phyloP scores from a whole-genome alignment of 1,140 invertebrate genomes.

The Glomeris maerens region DNA sequence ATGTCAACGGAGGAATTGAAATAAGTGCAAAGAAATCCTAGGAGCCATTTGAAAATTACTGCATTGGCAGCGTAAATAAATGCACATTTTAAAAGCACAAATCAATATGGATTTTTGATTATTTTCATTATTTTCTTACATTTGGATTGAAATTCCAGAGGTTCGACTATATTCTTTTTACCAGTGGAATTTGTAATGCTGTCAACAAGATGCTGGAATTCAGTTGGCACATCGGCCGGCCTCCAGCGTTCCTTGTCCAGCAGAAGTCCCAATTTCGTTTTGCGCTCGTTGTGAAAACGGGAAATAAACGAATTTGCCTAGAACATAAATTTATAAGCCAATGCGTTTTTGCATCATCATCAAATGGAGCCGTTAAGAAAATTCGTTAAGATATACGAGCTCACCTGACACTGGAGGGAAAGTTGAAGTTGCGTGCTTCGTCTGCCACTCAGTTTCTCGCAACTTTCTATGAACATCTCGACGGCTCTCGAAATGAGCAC shows the following conservation, averaged over 20 bases:
- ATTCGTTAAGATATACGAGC: neutral
- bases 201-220: constrained; percentile 72
- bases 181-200: constrained; percentile 46
- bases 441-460: constrained; percentile 60
- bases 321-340: constrained; percentile 25
- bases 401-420: constrained; percentile 59
- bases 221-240: constrained; percentile 70
- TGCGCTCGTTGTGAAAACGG: constrained; percentile 75
- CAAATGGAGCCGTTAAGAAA: neutral
- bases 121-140: too few species aligned
- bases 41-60: too few species aligned
- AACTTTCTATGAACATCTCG: constrained; percentile 59
- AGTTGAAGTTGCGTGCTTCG: constrained; percentile 62
- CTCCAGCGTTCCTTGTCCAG: constrained; percentile 89
- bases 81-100: too few species aligned
- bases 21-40: too few species aligned
- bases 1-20: too few species aligned
- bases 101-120: too few species aligned
- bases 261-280: constrained; percentile 63
- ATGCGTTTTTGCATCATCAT: neutral
- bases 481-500: constrained; percentile 59
- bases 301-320: constrained; percentile 81
- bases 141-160: neutral
- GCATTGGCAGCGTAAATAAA: too few species aligned
- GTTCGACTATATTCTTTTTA: constrained; percentile 19